phyloP scores from a whole-genome alignment of 2,113 vertebrate species.

The Candoia aspera region DNA sequence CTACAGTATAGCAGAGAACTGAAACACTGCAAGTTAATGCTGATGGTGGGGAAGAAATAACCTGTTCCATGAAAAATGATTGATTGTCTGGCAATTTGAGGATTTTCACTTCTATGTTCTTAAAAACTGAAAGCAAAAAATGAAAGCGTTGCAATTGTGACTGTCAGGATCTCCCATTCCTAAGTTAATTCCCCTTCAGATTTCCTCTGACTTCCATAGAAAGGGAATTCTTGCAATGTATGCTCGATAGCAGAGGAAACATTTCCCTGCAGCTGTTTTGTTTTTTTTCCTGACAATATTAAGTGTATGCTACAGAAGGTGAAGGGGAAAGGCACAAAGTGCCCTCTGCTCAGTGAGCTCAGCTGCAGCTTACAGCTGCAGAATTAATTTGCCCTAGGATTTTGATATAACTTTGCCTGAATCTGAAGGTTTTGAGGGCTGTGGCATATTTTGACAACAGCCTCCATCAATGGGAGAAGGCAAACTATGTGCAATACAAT shows the following conservation, averaged over 20 bases:
- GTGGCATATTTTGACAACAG: not conserved
- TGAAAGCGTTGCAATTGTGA: not conserved
- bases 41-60: not conserved
- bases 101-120: not conserved
- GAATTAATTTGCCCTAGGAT: conserved; percentile 36
- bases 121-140: not conserved
- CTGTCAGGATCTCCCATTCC: not conserved
- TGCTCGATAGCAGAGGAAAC: conserved; percentile 19
- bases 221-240: not conserved
- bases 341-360: conserved; percentile 22
- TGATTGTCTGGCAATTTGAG: not conserved
- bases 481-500: not conserved
- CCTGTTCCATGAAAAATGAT: not conserved
- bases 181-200: not conserved
- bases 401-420: not conserved
- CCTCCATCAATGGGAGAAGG: not conserved
- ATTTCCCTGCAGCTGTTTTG: conserved; percentile 19
- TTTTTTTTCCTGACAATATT: conserved; percentile 8
- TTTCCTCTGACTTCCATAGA: not conserved
- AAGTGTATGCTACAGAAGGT: conserved; percentile 30
- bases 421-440: not conserved
- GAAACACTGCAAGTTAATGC: not conserved
- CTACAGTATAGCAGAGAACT: not conserved
- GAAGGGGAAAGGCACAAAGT: conserved; percentile 18
- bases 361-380: conserved; percentile 28